A percentile compares a stretch with the other conserved stretches of the same genome.
Evolutionary conservation across 2,797 vertebrate genomes (phyloP).

Genomic region (Nyctibius grandis): DNA sequence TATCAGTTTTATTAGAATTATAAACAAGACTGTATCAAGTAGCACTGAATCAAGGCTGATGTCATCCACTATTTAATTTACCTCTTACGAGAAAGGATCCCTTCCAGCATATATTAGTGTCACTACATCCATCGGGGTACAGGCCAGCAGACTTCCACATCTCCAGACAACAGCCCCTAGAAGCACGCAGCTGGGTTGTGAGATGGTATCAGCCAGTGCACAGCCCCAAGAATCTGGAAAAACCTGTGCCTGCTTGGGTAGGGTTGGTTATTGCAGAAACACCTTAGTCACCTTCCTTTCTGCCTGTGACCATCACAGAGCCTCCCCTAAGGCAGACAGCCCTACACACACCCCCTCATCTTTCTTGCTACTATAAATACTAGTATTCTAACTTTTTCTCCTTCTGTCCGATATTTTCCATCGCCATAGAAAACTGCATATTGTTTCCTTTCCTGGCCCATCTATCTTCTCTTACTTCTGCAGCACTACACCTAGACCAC

Average conservation of each 20-base stretch:
- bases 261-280: not conserved
- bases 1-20: not conserved
- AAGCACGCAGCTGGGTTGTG: not conserved
- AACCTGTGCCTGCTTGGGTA: not conserved
- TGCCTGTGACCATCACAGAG: not conserved
- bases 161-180: not conserved
- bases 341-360: not conserved
- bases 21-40: not conserved
- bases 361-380: not conserved
- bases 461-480: not conserved
- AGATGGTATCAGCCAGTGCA: not conserved
- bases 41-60: not conserved
- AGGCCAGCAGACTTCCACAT: not conserved
- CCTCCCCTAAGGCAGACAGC: not conserved
- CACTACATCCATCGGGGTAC: not conserved
- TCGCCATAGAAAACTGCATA: not conserved
- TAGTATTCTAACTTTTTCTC: not conserved
- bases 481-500: not conserved
- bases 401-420: not conserved
- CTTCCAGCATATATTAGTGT: not conserved
- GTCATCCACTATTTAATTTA: not conserved
- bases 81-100: not conserved
- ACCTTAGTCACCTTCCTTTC: not conserved
- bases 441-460: not conserved
- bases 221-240: not conserved